A percentile compares a stretch with the other conserved stretches of the same genome.
Conservation (phyloP, 2,113 vertebrate genomes). For the Hassar affinis region DNA sequence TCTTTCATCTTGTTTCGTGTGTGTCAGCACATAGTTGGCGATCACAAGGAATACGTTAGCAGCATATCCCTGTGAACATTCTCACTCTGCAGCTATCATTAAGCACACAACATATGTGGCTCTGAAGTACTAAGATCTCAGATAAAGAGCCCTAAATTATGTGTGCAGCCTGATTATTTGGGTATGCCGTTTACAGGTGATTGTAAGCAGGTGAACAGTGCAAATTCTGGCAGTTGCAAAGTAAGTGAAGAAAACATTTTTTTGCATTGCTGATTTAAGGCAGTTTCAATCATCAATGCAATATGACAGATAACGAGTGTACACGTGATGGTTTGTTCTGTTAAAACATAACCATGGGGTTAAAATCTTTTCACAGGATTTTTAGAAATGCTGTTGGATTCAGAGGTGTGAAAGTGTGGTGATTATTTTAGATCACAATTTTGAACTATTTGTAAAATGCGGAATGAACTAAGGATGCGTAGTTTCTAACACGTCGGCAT, state of each 20-base stretch:
- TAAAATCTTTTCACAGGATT: neutral
- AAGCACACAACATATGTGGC: constrained; percentile 55
- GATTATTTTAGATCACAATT: neutral
- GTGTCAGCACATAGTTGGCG: neutral
- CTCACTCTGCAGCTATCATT: constrained; percentile 62
- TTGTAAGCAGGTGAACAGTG: too few relatives aligned
- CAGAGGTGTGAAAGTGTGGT: neutral
- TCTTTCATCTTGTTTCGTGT: constrained; percentile 8
- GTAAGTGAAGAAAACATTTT: neutral
- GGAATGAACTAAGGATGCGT: too few relatives aligned
- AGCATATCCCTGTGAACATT: constrained; percentile 18
- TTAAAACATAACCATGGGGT: neutral
- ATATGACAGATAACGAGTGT: neutral
- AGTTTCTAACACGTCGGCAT: too few relatives aligned
- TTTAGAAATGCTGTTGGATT: neutral
- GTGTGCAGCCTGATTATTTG: neutral
- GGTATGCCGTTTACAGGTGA: too few relatives aligned
- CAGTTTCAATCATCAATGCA: neutral
- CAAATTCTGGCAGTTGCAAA: neutral
- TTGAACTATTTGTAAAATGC: too few relatives aligned
- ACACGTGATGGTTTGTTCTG: neutral
- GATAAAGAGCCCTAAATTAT: neutral
- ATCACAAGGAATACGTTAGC: neutral
- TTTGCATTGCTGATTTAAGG: neutral
- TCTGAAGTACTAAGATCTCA: neutral